Base-by-base conservation (phyloP, 2,888 invertebrate genomes). In the Cheilosia pagana region DNA sequence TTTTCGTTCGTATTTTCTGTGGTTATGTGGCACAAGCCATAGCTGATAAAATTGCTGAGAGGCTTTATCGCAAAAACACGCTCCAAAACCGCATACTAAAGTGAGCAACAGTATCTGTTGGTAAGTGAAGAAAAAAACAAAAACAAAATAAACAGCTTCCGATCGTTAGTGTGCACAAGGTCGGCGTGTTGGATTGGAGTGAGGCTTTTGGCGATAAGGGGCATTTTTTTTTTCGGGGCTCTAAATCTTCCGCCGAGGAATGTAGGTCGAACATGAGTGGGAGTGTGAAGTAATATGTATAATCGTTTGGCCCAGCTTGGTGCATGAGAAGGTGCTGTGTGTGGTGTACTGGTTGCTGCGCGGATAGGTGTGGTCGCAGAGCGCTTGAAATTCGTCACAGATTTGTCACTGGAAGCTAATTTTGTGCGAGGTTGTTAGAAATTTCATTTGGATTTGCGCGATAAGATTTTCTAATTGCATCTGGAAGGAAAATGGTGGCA, bases 11-110 rank as follows among this genome's bases (percentile, higher is more conserved):
- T 60, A 31, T 68, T 68, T 74, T 68, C 57, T 83, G 68, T 74
- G 82, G 74, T 45, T 63, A 43, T 78, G 79, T 70, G 68, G 81
- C 67, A 81, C 85, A 81, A 81, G 81, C 79, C 67, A 70, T 52
- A 31, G 43, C 55, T 85, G 85, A 85, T 85, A 75, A 81, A 65
- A 79, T 63, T 41, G 31, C 53, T 62, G 48, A 35, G 52, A 48
- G 53, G 19, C 55, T 55, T 81, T 81, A 85, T 85, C 85, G 81
- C 81, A 52, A 62, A 71, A 81, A 81, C 81, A 81, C 85, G 71
- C 81, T 81, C 41, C 81, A 76, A 85, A 85, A 76, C 85, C 81
- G 53, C 85, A 85, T 39, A 53, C 31, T 41, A 62, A 39, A 67
- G 45, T 65, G 60, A 71, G 81, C 60, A 28, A 60, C 23, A 76